Conservation (phyloP, 64 coral and sea anemone species). For the Pachyseris speciosa region DNA sequence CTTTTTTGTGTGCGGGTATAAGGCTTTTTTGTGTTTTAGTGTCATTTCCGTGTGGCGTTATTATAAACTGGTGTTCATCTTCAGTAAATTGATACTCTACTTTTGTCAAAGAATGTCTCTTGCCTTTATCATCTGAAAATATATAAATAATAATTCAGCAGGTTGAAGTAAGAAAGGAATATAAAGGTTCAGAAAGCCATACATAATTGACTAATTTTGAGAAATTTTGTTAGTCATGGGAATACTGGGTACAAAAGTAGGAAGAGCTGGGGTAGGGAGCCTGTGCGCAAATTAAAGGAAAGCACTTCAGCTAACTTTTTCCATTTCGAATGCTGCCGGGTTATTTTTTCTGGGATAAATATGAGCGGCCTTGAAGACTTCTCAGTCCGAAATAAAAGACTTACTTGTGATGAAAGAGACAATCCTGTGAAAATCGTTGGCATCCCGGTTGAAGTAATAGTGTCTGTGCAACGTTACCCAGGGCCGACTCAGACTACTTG, state of each 20-base stretch:
- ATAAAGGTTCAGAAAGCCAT: constrained; percentile 3
- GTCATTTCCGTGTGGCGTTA: constrained; percentile 43
- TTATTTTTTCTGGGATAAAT: neutral
- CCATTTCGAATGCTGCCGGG: constrained; percentile 2
- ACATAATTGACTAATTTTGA: constrained; percentile 2
- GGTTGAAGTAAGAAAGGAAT: constrained; percentile 11
- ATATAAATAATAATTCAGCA: constrained; percentile 11
- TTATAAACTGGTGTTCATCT: constrained; percentile 32
- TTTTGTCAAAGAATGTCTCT: constrained; percentile 38
- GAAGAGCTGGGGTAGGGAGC: neutral
- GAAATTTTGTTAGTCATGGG: constrained; percentile 3
- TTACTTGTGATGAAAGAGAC: constrained; percentile 26
- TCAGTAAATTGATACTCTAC: constrained; percentile 30
- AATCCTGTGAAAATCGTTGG: constrained; percentile 32
- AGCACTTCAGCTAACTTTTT: constrained; percentile 9
- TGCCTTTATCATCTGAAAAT: constrained; percentile 33
- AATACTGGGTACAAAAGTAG: constrained; percentile 5
- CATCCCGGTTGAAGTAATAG: constrained; percentile 21
- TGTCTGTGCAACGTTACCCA: constrained; percentile 17
- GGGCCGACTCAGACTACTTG: constrained; percentile 16
- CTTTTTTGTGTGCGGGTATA: constrained; percentile 20
- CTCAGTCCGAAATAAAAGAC: neutral
- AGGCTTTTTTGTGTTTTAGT: constrained; percentile 27
- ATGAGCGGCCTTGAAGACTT: neutral
- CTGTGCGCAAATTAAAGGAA: neutral